A percentile compares a stretch with the other conserved stretches of the same genome.
These are phyloP conservation scores for Sus cebifrons DNA, from an alignment of 2,797 vertebrate genomes.

Conservation along the genomic window DNA sequence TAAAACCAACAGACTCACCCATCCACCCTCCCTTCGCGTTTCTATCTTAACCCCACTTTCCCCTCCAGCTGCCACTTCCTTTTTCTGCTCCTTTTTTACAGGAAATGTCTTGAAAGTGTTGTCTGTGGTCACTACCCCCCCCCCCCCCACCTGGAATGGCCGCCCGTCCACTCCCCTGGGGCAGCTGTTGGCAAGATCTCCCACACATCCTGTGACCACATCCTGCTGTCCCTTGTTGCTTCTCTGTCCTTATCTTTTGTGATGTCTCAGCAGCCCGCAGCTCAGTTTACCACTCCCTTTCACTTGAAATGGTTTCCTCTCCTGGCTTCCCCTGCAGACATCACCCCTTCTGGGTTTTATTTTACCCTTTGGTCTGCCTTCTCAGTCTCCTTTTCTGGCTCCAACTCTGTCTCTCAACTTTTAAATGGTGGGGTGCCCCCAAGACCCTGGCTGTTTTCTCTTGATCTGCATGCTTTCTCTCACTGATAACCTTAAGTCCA, in stretches of 20 bases:
- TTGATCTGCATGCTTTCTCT: neutral
- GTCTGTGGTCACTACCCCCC: neutral
- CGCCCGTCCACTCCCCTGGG: neutral
- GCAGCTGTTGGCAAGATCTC: neutral
- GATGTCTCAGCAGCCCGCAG: neutral
- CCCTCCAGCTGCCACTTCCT: neutral
- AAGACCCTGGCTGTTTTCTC: neutral
- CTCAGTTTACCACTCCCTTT: neutral
- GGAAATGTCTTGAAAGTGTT: neutral
- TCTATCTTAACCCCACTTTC: neutral
- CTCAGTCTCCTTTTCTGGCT: neutral
- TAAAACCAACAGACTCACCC: neutral
- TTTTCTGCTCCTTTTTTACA: neutral
- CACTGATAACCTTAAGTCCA: neutral
- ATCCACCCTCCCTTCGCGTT: neutral
- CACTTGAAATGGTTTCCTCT: neutral
- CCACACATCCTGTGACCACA: neutral
- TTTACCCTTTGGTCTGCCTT: neutral
- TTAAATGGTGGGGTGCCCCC: neutral
- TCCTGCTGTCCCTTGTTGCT: neutral
- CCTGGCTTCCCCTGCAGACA: neutral
- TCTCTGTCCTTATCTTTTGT: neutral
- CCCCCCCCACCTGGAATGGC: fast-evolving
- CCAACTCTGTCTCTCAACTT: neutral
- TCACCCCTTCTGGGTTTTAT: neutral